Evolutionary conservation across 2,888 invertebrate genomes (phyloP), one percentile per base, ranked within the genome.

Genomic region (Miltochrista miniata): DNA sequence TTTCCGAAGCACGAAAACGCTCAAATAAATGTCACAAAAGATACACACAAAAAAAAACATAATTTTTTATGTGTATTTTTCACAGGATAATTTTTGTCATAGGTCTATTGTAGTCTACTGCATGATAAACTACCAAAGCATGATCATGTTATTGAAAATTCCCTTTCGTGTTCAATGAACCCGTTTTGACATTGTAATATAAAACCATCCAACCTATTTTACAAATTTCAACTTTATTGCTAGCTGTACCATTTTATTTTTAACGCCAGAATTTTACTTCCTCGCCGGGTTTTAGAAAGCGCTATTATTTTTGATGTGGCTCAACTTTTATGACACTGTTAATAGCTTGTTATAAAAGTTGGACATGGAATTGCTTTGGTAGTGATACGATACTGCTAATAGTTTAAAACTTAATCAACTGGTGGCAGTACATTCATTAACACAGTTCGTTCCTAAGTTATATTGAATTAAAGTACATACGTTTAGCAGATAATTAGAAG

Each of bases 301-400:
- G 47, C 47, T 48, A 52, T 52, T 44, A 52, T 52, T 52, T 52
- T 52, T 45, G 52, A 52, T 52, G 46, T 48, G 31, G 38, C 40
- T 44, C 18, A 36, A 48, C 24, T 52, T 52, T 53, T 48, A 53
- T 38, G 52, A 13, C 14, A 45, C 30, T 45, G 52, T 48, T 53
- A 53, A 48, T 53, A 53, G 52, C 45, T 13, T 45, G 48, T 40
- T 53, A 37, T 53, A 53, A 48, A 53, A 53, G 43, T 45, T 37
- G 33, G 31, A 43, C 41, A 43, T 37, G 38, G 15, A 31, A 48
- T 45, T 31, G 38, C 39, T 43, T 34, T 35, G 37, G 40, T n/a
- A 33, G 36, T 46, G 34, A 24, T 29, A 29, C 31, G 46, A 35
- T 47, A 43, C 37, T 38, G 41, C 38, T 44, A 11, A 43, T 43